Conservation (phyloP, 2,888 invertebrate species). For the Melinaea menophilus region DNA sequence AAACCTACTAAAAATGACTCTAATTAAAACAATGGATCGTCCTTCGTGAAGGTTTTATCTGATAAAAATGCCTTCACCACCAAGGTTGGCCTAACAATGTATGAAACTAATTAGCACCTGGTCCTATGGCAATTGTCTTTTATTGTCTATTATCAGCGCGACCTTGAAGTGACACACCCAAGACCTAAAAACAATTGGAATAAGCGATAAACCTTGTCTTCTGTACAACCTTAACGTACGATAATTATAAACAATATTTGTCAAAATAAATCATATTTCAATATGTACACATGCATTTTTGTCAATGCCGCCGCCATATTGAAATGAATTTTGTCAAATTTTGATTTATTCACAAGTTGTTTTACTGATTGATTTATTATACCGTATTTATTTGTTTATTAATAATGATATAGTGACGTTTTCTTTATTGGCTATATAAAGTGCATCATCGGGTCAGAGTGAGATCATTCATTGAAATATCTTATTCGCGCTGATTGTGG, state of each 20-base stretch:
- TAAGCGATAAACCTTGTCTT: constrained; percentile 29
- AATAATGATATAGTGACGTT: not conserved
- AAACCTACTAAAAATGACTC: not conserved
- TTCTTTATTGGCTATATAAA: constrained; percentile 18
- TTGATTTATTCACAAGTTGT: no score
- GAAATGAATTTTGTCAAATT: no score
- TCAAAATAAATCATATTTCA: no score
- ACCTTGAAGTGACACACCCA: constrained; percentile 26
- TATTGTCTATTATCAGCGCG: constrained; percentile 36
- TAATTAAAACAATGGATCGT: constrained; percentile 16
- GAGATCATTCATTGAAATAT: constrained; percentile 46
- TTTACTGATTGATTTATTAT: not conserved
- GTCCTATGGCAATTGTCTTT: constrained; percentile 39
- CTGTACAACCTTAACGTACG: constrained; percentile 3
- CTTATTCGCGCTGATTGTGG: constrained; percentile 31
- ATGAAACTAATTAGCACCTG: constrained; percentile 51
- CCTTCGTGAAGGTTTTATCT: constrained; percentile 15
- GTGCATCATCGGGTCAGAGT: constrained; percentile 34
- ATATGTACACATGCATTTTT: no score
- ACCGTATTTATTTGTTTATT: not conserved
- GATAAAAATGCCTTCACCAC: constrained; percentile 16
- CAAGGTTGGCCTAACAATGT: constrained; percentile 57
- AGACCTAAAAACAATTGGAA: constrained; percentile 30
- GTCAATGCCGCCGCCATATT: no score
- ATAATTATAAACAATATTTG: no score